phyloP scores from a whole-genome alignment of 2,113 vertebrate species.

The Perognathus longimembris region DNA sequence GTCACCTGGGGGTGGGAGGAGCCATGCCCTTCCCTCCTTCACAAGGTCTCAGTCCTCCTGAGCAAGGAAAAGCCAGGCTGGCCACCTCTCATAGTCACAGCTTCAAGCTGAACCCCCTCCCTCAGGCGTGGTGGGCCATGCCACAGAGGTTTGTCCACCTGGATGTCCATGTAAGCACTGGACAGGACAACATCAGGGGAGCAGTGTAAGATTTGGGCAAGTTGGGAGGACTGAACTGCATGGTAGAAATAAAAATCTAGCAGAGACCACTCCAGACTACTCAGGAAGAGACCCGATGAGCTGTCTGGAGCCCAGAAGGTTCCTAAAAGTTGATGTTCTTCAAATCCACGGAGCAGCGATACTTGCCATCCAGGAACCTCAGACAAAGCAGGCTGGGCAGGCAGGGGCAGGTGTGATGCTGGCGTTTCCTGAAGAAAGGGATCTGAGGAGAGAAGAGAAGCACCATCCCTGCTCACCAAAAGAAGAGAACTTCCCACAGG shows the following conservation, averaged over 20 bases:
- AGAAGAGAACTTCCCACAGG: accelerated
- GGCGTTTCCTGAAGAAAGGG: conserved; percentile 91
- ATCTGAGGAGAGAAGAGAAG: conserved; percentile 82
- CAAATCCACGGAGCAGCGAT: conserved; percentile 90
- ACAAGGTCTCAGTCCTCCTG: not conserved
- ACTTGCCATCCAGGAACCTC: conserved; percentile 86
- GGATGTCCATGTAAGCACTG: accelerated
- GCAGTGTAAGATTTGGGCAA: accelerated
- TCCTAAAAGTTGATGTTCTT: conserved; percentile 90
- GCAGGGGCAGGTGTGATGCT: conserved; percentile 94
- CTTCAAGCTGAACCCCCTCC: not conserved
- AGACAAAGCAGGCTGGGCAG: conserved; percentile 89
- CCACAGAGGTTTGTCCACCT: accelerated
- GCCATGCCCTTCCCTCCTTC: accelerated
- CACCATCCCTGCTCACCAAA: not conserved
- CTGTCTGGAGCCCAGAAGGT: not conserved
- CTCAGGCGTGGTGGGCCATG: accelerated
- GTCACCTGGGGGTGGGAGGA: not conserved
- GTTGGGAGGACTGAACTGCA: not conserved
- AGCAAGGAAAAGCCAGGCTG: not conserved
- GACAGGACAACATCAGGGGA: accelerated
- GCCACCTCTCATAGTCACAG: not conserved
- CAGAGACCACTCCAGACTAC: not conserved
- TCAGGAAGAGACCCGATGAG: not conserved
- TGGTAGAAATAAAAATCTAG: not conserved